Conservation (phyloP, 2,888 invertebrate species). For the Catocala sponsa region DNA sequence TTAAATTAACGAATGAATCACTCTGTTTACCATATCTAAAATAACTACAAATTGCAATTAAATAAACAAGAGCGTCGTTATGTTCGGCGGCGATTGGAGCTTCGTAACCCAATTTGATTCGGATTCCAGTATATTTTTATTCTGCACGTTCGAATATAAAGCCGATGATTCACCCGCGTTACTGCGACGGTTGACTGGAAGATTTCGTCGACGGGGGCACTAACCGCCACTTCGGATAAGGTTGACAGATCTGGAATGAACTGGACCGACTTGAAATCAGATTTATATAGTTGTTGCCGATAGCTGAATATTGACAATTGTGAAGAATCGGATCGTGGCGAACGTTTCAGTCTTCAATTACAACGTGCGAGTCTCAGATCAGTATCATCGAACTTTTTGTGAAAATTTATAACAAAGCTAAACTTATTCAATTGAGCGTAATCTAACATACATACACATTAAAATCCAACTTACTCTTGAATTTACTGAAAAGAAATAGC, state of each 20-base stretch:
- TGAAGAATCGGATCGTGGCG: constrained; percentile 11
- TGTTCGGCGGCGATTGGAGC: background rate
- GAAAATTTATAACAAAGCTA: too few species aligned
- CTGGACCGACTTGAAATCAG: constrained; percentile 25
- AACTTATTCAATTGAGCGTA: too few species aligned
- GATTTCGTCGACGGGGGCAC: constrained; percentile 35
- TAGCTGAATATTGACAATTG: constrained; percentile 22
- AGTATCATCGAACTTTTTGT: background rate
- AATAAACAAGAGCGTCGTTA: constrained; percentile 9
- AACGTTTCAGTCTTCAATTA: constrained; percentile 8
- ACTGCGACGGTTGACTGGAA: constrained; percentile 34
- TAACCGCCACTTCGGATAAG: constrained; percentile 36
- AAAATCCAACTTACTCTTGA: too few species aligned
- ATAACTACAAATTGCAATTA: constrained; percentile 8
- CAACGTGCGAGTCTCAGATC: background rate
- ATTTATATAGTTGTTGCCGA: constrained; percentile 16
- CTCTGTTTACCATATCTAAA: constrained; percentile 1
- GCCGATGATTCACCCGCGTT: constrained; percentile 55
- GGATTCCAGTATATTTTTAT: constrained; percentile 44
- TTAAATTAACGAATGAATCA: background rate
- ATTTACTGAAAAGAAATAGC: background rate
- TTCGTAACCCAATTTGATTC: constrained; percentile 45
- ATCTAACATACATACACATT: too few species aligned
- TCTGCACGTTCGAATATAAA: constrained; percentile 46
- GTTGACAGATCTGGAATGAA: constrained; percentile 42